phyloP scores from a whole-genome alignment of 35 echinoderm and acorn worm species.

The Lytechinus pictus region DNA sequence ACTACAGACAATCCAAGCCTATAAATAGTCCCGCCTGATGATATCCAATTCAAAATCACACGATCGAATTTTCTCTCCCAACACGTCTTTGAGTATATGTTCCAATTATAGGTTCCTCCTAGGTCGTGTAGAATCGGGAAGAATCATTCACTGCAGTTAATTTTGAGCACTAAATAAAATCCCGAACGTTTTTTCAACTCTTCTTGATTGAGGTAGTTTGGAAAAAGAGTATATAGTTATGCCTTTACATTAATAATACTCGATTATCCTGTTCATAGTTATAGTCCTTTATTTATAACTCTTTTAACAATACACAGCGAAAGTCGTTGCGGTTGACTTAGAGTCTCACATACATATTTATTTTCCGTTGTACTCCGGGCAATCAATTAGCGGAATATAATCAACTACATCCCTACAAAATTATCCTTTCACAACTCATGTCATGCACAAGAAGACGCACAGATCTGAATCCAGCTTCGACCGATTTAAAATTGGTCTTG shows the following conservation, averaged over 20 bases:
- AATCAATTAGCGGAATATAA: not conserved
- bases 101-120: not conserved
- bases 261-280: not conserved
- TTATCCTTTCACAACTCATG: not conserved
- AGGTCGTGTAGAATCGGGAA: not conserved
- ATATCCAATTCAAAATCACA: not conserved
- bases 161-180: no score
- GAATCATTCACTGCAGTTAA: not conserved
- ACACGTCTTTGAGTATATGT: not conserved
- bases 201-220: not conserved
- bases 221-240: not conserved
- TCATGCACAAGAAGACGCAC: not conserved
- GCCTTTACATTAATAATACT: not conserved
- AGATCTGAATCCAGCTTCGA: not conserved
- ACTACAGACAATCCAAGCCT: not conserved
- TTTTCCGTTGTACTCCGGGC: not conserved
- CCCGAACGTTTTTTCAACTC: no score
- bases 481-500: not conserved
- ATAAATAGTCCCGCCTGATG: conserved; percentile 9
- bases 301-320: not conserved
- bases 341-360: not conserved
- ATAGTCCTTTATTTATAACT: not conserved
- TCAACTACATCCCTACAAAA: not conserved
- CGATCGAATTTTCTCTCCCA: not conserved
- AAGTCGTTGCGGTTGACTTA: not conserved